phyloP scores from a whole-genome alignment of 2,797 vertebrate genomes.

The Malurus splendens region DNA sequence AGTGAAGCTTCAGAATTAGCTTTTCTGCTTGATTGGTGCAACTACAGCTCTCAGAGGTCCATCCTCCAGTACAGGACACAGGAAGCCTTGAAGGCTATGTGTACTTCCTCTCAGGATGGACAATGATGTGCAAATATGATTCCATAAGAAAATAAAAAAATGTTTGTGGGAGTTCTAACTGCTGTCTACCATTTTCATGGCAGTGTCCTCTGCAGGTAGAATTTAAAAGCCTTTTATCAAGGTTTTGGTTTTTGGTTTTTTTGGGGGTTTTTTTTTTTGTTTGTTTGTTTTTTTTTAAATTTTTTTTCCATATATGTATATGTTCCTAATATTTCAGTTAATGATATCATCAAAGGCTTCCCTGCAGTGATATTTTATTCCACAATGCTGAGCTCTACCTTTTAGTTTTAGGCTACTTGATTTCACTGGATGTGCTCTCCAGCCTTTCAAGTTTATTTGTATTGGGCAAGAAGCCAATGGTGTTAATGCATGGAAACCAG shows the following conservation, averaged over 20 bases:
- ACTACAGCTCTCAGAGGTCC: background rate
- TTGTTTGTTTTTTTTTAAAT: too few relatives aligned
- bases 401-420: slow-evolving; percentile 29
- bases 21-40: background rate
- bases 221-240: background rate
- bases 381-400: background rate
- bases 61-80: background rate
- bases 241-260: too few relatives aligned
- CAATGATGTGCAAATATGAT: background rate
- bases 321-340: background rate
- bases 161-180: background rate
- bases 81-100: background rate
- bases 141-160: background rate
- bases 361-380: background rate
- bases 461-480: slow-evolving; percentile 58
- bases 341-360: background rate
- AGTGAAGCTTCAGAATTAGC: background rate
- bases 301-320: too few relatives aligned
- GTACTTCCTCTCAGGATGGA: background rate
- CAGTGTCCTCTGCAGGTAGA: background rate
- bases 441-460: slow-evolving; percentile 53
- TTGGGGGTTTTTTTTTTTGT: too few relatives aligned
- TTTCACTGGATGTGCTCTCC: slow-evolving; percentile 34
- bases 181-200: background rate
- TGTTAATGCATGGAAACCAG: slow-evolving; percentile 54